Base-by-base conservation (phyloP, 2,888 invertebrate genomes). In the Troides aeacus region DNA sequence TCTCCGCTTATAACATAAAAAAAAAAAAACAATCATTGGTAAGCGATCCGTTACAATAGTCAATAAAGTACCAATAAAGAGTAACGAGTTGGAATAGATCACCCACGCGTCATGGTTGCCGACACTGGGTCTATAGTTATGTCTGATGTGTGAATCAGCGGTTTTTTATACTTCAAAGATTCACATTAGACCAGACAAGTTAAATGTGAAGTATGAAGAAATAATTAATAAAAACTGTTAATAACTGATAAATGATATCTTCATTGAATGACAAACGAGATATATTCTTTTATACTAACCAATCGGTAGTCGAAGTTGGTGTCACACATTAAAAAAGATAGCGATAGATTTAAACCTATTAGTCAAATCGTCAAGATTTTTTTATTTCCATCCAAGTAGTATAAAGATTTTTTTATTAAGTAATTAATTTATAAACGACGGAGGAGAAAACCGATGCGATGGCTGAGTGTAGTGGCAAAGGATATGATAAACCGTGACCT, bases 61-160 rank as follows among this genome's bases (percentile, higher is more conserved):
- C 70, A 63, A 66, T 70, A 66, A 69, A 69, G 62, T 66, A 69
- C 66, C 65, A 70, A 66, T 70, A 70, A 70, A 70, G 70, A 60
- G 70, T 70, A 70, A 70, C 66, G 70, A 70, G 66, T 66, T 63
- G 63, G 63, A 70, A 70, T 66, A 65, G 70, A 53, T 68, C 68
- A 50, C 69, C 70, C 70, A 70, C 68, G 66, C 70, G 61, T 62
- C 30, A 57, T 56, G 62, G 60, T 58, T 65, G 56, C 50, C 50
- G 17, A 50, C 50, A n/a, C 53, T n/a, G n/a, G 1, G 7, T 53
- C n/a, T 53, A 50, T 50, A 50, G 50, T 53, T 53, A 50, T 50
- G n/a, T 53, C n/a, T n/a, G n/a, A 53, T 53, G 53, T 53, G 53
- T 53, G 53, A 53, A 53, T 53, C 18, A 53, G 18, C 53, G 53